Base-by-base conservation (phyloP, 2,113 vertebrate species). In the Lipophrys pholis region DNA sequence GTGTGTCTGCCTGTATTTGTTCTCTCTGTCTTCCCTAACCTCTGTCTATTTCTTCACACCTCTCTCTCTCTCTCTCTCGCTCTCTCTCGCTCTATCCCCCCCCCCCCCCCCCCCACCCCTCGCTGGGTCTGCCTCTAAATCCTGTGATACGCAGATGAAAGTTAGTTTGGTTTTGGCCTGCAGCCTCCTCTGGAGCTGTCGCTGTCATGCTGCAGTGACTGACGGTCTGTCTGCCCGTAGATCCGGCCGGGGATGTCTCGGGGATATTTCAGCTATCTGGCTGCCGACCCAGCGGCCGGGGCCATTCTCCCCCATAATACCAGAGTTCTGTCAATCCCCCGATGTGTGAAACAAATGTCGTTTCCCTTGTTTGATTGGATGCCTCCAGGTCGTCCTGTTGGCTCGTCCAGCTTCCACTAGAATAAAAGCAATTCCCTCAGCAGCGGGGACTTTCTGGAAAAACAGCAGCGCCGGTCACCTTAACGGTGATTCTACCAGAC, bases 101-200 rank as follows among this genome's bases (percentile, higher is more conserved):
- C n/a, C n/a, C n/a, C n/a, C n/a, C n/a, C n/a, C n/a, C n/a, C n/a
- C n/a, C n/a, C n/a, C n/a, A n/a, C n/a, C n/a, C n/a, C n/a, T n/a
- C n/a, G n/a, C 61, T 7, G 55, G 54, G 59, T 73, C 68, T 59
- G 56, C 56, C 56, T 75, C 38, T 78, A 71, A 84, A 86, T 69
- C 73, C 77, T 79, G 80, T 82, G 78, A 87, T 75, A 69, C 63
- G 41, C 68, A 80, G 84, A 88, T 85, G 76, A 89, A 89, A 82
- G 89, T 87, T 84, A 81, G 84, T 87, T 80, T n/a, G 71, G 72
- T 60, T 68, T 80, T 72, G 1, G 77, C 86, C 86, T 79, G 72
- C 77, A 87, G 87, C 76, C 56, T 83, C 52, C 69, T 85, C 81
- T 9, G 46, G 81, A 83, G 84, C 85, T 17, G 17, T 16, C 11